Conservation (phyloP, 2,888 invertebrate genomes). For the Amiota minor region DNA sequence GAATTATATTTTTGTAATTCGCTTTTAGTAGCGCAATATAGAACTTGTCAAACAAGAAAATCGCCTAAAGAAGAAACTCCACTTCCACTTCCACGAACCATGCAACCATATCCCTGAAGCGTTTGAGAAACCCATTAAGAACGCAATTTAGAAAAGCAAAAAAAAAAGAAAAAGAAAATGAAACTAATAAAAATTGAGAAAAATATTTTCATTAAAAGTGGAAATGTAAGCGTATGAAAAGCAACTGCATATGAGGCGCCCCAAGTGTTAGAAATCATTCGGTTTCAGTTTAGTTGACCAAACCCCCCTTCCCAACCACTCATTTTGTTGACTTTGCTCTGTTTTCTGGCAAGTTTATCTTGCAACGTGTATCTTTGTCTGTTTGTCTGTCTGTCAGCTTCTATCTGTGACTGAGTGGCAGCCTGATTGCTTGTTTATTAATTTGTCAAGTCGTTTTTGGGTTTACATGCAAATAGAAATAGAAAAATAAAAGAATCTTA, state of each 20-base stretch:
- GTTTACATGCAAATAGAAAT: background rate
- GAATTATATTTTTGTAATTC: background rate
- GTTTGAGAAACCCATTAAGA: constrained; percentile 56
- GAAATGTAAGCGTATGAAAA: constrained; percentile 21
- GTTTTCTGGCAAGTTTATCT: background rate
- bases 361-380: background rate
- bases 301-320: background rate
- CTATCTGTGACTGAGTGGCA: constrained; percentile 14
- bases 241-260: background rate
- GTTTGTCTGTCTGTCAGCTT: background rate
- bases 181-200: too few species aligned
- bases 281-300: background rate
- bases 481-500: constrained; percentile 9
- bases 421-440: constrained; percentile 59
- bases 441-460: constrained; percentile 58
- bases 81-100: background rate
- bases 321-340: background rate
- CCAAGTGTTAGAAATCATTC: constrained; percentile 6
- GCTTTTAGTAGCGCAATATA: background rate
- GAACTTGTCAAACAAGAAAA: background rate
- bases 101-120: constrained; percentile 15
- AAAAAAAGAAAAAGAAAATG: constrained; percentile 39
- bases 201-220: too few species aligned
- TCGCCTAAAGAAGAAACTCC: background rate
- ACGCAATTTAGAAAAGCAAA: constrained; percentile 56